phyloP scores from a whole-genome alignment of 2,113 vertebrate species.

The Arenaria interpres region DNA sequence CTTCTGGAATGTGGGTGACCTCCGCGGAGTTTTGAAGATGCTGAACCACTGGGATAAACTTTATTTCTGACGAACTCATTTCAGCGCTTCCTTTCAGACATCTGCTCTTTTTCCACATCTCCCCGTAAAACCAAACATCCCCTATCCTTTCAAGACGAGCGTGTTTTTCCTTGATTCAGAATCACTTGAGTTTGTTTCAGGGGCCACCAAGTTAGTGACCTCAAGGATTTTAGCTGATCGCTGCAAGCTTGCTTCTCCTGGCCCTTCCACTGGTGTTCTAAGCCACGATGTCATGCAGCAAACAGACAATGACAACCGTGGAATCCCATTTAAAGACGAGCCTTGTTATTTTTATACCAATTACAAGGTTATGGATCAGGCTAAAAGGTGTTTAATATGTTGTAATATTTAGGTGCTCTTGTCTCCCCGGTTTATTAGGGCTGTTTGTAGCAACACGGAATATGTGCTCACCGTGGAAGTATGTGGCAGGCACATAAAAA shows the following conservation, averaged over 20 bases:
- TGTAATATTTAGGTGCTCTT: slow-evolving; percentile 65
- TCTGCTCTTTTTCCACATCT: background rate
- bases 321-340: slow-evolving; percentile 11
- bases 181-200: background rate
- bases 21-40: background rate
- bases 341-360: slow-evolving; percentile 56
- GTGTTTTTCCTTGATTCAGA: background rate
- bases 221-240: background rate
- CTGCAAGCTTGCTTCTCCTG: background rate
- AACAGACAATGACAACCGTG: background rate
- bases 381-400: slow-evolving; percentile 66
- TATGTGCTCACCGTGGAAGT: slow-evolving; percentile 65
- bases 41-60: background rate
- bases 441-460: slow-evolving; percentile 75
- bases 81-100: background rate
- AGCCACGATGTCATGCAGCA: background rate
- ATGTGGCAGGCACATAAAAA: slow-evolving; percentile 65
- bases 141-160: background rate
- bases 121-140: background rate
- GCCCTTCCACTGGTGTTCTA: background rate
- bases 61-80: background rate
- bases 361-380: slow-evolving; percentile 48
- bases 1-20: background rate
- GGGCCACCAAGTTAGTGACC: background rate
- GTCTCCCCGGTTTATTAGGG: slow-evolving; percentile 69